Evolutionary conservation across 2,888 invertebrate genomes (phyloP).

Genomic region (Parnassius glacialis): DNA sequence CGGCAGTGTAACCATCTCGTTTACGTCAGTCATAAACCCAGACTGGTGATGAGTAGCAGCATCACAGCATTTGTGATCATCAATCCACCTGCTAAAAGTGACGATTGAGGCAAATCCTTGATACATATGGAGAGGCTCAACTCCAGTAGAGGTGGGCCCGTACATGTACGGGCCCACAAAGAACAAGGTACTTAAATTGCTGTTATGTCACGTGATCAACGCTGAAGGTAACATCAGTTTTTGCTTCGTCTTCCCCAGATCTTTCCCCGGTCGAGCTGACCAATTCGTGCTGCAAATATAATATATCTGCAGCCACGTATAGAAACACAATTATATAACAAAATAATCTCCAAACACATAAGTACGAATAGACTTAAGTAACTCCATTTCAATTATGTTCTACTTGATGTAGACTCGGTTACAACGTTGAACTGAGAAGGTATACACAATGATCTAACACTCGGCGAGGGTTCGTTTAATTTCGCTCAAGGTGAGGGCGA

Average conservation of each 20-base stretch:
- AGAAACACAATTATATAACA: no score
- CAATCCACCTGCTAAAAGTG: no score
- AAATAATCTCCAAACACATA: no score
- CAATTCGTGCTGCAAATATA: no score
- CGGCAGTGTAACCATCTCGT: no score
- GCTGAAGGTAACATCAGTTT: background rate
- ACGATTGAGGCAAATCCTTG: background rate
- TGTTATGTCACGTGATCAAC: background rate
- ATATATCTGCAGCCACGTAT: no score
- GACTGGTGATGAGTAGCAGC: no score
- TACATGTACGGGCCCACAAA: background rate
- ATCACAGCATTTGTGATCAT: no score
- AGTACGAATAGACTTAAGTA: slow-evolving; percentile 2
- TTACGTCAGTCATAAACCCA: no score
- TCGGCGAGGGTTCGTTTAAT: slow-evolving; percentile 15
- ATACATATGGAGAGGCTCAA: background rate
- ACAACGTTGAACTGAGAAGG: slow-evolving; percentile 1
- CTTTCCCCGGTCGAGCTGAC: no score
- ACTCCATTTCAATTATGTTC: slow-evolving; percentile 18
- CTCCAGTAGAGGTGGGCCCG: no score
- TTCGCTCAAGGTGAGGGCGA: slow-evolving; percentile 11
- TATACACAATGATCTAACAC: slow-evolving; percentile 5
- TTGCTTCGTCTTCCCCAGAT: background rate
- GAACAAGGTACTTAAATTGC: no score
- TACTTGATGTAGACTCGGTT: slow-evolving; percentile 20